Percentiles rank a stretch among this genome's conserved stretches.
Conservation (phyloP, 1,140 invertebrate genomes). For the Helicoverpa zea region DNA sequence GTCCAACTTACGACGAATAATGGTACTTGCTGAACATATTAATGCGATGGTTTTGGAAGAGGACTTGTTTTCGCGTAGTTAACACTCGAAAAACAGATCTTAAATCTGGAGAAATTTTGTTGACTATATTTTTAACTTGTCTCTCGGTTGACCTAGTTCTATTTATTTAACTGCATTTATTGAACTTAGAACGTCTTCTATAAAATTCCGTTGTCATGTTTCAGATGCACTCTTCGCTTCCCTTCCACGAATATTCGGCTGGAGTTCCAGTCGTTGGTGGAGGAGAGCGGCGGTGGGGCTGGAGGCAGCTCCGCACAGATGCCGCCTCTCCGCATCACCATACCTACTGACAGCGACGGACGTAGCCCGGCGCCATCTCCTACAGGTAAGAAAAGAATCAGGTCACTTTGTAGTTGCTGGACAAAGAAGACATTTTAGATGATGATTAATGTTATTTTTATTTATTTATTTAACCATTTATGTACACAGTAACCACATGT, state of each 20-base stretch:
- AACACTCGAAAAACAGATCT: not conserved
- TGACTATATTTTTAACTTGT: not conserved
- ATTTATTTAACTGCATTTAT: not conserved
- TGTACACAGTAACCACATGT: too few species aligned
- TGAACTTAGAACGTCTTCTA: not conserved
- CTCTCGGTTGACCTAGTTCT: not conserved
- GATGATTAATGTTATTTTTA: too few species aligned
- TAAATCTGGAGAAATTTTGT: not conserved
- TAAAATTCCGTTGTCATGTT: constrained; percentile 68
- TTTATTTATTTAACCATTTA: too few species aligned
- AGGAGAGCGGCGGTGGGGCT: constrained; percentile 85
- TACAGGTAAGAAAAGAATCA: constrained; percentile 88
- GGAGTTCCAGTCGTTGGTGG: constrained; percentile 96
- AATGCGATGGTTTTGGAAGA: constrained; percentile 19
- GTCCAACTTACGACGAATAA: constrained; percentile 23
- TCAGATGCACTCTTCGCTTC: constrained; percentile 97
- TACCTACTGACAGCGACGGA: constrained; percentile 92
- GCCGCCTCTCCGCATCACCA: constrained; percentile 94
- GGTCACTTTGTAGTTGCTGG: too few species aligned
- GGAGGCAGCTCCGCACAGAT: constrained; percentile 84
- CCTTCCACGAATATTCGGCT: constrained; percentile 98
- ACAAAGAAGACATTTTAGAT: too few species aligned
- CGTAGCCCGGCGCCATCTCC: constrained; percentile 97
- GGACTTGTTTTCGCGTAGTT: not conserved
- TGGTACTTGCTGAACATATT: constrained; percentile 1